Conservation (phyloP, 1,140 invertebrate genomes). For the Leptinotarsa texana region DNA sequence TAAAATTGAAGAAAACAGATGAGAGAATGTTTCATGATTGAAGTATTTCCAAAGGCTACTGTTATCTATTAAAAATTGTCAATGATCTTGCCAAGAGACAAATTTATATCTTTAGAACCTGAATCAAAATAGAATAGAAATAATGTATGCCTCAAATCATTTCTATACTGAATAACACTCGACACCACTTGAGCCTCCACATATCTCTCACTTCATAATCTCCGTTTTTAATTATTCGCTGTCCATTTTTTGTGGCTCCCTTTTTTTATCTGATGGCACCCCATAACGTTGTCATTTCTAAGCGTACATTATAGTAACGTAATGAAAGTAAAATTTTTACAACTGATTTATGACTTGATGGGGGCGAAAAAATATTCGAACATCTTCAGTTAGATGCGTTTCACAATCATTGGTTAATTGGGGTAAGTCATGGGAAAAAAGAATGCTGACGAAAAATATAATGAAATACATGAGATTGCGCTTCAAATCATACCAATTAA, state of each 20-base stretch:
- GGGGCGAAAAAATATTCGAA: slow-evolving; percentile 3
- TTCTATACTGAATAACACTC: no score
- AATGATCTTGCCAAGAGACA: no score
- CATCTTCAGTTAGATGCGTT: slow-evolving; percentile 10
- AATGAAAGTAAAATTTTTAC: slow-evolving; percentile 16
- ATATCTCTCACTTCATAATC: neutral
- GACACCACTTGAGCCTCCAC: no score
- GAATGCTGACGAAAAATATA: neutral
- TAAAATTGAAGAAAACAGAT: no score
- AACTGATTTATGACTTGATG: neutral
- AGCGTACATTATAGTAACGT: slow-evolving; percentile 11
- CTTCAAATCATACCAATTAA: neutral
- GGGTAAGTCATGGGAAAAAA: neutral
- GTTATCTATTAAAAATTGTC: no score
- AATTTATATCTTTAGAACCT: no score
- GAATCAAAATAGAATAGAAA: no score
- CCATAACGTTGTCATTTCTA: slow-evolving; percentile 8
- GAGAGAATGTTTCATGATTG: no score
- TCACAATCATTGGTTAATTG: neutral
- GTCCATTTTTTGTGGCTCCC: slow-evolving; percentile 11
- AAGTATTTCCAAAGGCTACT: no score
- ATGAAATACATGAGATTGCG: neutral
- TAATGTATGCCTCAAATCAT: no score
- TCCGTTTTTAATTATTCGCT: slow-evolving; percentile 13
- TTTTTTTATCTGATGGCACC: slow-evolving; percentile 7